Evolutionary conservation across 2,797 vertebrate species (phyloP), one percentile per base, ranked within the genome.

Genomic region (Yasuhikotakia modesta): DNA sequence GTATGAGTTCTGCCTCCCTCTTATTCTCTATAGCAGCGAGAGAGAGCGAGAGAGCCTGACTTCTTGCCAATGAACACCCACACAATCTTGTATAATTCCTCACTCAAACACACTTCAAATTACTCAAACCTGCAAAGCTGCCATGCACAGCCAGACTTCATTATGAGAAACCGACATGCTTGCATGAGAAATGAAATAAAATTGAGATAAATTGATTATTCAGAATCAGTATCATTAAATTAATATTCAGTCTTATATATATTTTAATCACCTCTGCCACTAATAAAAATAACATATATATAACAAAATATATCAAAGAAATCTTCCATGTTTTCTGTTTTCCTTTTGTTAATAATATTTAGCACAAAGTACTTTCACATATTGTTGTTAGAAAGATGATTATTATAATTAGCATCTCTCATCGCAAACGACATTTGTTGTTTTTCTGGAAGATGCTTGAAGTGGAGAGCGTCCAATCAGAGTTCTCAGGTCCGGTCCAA

Each of bases 61-160:
- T 81, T 80, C 83, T 83, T 89, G 89, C 90, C 90, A 92, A 87
- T 79, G 70, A 85, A 89, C 90, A 69, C 92, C 92, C 90, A 92
- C 91, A 77, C 87, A 61, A 77, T 87, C 89, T 89, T 73, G 73
- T 67, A 58, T 53, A 22, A 82, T 63, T 35, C 66, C 24, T 76
- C 63, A 71, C 71, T 76, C 61, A 32, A 76, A 76, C 66, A 80
- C 73, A 69, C 77, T 67, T 58, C 1, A 55, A 67, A 8, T 53
- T 35, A 27, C 43, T 57, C n/a, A 32, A 79, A 60, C 35, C 35
- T 39, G 35, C 35, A 35, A 6, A 35, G 35, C 35, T 35, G 35
- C 35, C 35, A 35, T 35, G 35, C 35, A 63, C 32, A 24, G 32
- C 2, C 17, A 58, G 50, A 45, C n/a, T 71, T 45, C n/a, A 39